Base-by-base conservation (phyloP, 2,888 invertebrate species). In the Agonopterix subpropinquella region DNA sequence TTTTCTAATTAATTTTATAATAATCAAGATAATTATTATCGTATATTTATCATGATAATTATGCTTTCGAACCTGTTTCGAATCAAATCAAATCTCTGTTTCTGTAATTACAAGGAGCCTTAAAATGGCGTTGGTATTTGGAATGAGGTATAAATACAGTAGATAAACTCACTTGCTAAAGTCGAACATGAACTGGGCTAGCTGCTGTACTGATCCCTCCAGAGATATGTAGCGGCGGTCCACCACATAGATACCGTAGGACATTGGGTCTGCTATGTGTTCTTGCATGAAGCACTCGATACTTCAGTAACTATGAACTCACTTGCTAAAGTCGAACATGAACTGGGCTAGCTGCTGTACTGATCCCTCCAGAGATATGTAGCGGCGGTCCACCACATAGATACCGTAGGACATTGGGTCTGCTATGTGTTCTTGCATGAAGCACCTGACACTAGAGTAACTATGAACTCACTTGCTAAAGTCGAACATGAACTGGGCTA, bases 391-490 rank as follows among this genome's bases (percentile, higher is more conserved):
- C 13, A 99, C 97, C 42, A 99, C 96, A 83, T 99, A 99, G 62
- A 99, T 98, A 44, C 99, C 99, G 74, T 99, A 99, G 1, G 97
- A 97, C 92, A 96, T 95, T 0, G 99, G 99, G 77, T 99, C 99
- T 0, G 97, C 95, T 51, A 99, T 95, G 75, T 99, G 98, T 62
- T 99, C 98, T 64, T 97, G 93, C 97, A n/a, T n/a, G n/a, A n/a
- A n/a, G n/a, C n/a, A n/a, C n/a, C n/a, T n/a, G n/a, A n/a, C n/a
- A n/a, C n/a, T n/a, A n/a, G n/a, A n/a, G n/a, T n/a, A n/a, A n/a
- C n/a, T n/a, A n/a, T n/a, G 3, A 15, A 73, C 81, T 82, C 53
- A 87, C 89, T 87, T 88, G 36, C 95, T 92, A 71, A 98, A 99
- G 66, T 98, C 98, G 77, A 91, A 96, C 97, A 99, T 97, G 67